Base-by-base conservation (phyloP, 2,888 invertebrate genomes). In the Andrena marginata region DNA sequence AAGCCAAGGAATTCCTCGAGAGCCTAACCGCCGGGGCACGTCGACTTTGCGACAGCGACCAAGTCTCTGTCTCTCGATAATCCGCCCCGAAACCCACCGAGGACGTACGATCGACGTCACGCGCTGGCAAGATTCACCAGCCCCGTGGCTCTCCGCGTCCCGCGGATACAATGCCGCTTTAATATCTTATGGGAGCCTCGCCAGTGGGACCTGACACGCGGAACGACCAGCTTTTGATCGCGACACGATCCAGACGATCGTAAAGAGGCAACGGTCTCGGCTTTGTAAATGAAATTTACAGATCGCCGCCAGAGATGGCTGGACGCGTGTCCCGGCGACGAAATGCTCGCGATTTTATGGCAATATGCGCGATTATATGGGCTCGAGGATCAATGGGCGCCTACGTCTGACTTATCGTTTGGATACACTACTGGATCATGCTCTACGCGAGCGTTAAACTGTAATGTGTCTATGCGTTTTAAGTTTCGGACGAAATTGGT, bases 161-260 rank as follows among this genome's bases (percentile, higher is more conserved):
- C 23, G 68, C 29, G 68, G 31, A 54, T 63, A 72, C 76, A 73
- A 80, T 75, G 68, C 74, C 75, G 70, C 70, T 87, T 86, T 80
- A 86, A 86, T 86, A 84, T 86, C 80, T 80, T 86, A 86, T 73
- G 51, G 80, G 54, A 65, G 71, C 49, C 23, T 35, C 26, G 69
- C 63, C 62, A n/a, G 59, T 26, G 64, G 54, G 80, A 56, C 59
- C 42, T 77, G 80, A 82, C 81, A 68, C 51, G 64, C 63, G 20
- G 31, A 23, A 35, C 26, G 59, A 60, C 65, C 67, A 33, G 59
- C 51, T 64, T 69, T 67, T 70, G 68, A 68, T 59, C 59, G 49
- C 26, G 51, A 20, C 13, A n/a, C 31, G 54, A 13, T 29, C 51
- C n/a, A 48, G 10, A 26, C 6, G 23, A 20, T 26, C 7, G 3